Conservation (phyloP, 2,888 invertebrate species). For the Ariolimax columbianus region DNA sequence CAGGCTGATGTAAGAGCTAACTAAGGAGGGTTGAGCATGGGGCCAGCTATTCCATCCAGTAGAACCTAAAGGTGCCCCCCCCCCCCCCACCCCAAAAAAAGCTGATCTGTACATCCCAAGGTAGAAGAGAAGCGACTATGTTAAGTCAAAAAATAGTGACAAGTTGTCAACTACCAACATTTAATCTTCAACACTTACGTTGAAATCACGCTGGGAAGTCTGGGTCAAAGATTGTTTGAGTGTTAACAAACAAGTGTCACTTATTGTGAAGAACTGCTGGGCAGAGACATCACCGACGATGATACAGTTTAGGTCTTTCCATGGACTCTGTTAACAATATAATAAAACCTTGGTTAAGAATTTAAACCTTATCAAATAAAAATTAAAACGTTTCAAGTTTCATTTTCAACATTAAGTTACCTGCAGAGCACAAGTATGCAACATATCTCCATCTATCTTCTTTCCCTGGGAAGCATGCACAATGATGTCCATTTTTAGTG, state of each 20-base stretch:
- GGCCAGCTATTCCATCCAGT: too few relatives aligned
- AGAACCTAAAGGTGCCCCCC: too few relatives aligned
- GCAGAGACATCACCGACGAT: slow-evolving; percentile 20
- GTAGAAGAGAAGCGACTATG: too few relatives aligned
- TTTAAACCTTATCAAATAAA: background rate
- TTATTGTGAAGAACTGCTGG: background rate
- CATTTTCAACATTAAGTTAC: background rate
- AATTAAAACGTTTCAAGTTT: too few relatives aligned
- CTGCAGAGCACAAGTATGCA: too few relatives aligned
- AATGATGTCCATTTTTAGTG: too few relatives aligned
- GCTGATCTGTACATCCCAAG: too few relatives aligned
- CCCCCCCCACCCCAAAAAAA: too few relatives aligned
- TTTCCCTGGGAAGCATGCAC: background rate
- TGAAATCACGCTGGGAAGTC: background rate
- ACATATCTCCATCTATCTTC: too few relatives aligned
- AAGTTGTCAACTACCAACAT: background rate
- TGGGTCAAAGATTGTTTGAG: slow-evolving; percentile 7
- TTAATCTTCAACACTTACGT: slow-evolving; percentile 10
- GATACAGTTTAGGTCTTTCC: slow-evolving; percentile 16
- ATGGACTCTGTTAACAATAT: slow-evolving; percentile 24
- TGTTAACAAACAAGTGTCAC: background rate
- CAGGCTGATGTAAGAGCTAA: too few relatives aligned
- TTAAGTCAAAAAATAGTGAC: too few relatives aligned
- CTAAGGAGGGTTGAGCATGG: too few relatives aligned
- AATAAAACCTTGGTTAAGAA: background rate